Conservation (phyloP, 2,113 vertebrate species). For the Ranitomeya imitator region DNA sequence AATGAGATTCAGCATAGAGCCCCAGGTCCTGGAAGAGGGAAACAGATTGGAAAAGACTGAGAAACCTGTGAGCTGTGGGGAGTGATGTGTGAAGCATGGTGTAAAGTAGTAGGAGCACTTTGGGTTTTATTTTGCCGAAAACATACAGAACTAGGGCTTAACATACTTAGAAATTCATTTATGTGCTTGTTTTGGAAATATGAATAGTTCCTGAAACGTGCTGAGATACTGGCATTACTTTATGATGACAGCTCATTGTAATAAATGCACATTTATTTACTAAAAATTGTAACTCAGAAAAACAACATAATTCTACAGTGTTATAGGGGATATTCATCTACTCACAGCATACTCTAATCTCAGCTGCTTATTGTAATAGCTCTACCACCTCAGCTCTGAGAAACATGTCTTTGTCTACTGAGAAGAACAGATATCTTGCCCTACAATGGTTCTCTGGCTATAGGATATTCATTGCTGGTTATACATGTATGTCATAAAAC, state of each 20-base stretch:
- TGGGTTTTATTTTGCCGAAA: conserved; percentile 2
- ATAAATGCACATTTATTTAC: background rate
- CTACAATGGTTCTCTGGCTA: no score
- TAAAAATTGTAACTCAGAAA: background rate
- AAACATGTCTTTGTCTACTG: no score
- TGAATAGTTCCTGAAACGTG: background rate
- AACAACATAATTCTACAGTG: background rate
- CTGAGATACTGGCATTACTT: background rate
- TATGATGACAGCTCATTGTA: background rate
- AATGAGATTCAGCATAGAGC: conserved; percentile 45
- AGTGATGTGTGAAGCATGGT: background rate
- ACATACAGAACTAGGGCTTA: background rate
- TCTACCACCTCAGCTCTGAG: no score
- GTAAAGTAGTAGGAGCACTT: background rate
- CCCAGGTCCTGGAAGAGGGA: conserved; percentile 26
- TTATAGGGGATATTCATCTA: background rate
- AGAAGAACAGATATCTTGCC: no score
- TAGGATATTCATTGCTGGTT: no score
- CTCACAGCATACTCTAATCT: background rate
- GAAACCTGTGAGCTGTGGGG: background rate
- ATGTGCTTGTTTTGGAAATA: background rate
- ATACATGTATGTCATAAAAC: no score
- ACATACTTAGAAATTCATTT: conserved; percentile 1
- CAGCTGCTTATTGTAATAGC: background rate
- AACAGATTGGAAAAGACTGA: conserved; percentile 37